A percentile compares a stretch with the other conserved stretches of the same genome.
phyloP scores from a whole-genome alignment of 2,797 vertebrate species.

The Limnodromus scolopaceus region DNA sequence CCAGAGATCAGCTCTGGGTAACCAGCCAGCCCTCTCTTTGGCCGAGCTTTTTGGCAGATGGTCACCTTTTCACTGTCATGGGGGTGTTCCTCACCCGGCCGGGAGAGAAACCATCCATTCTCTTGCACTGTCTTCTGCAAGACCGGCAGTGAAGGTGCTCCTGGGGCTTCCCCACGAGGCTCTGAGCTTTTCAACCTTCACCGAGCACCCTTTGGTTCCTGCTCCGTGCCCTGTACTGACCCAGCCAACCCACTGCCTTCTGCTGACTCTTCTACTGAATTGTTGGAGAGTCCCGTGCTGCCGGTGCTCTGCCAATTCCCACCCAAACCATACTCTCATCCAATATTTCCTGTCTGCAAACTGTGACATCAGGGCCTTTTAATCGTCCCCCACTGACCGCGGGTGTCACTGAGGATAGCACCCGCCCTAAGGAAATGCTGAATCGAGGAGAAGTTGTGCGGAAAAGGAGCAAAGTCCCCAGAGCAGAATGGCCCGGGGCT shows the following conservation, averaged over 20 bases:
- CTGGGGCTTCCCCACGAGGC: constrained; percentile 34
- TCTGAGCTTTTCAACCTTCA: not conserved
- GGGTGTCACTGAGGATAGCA: not conserved
- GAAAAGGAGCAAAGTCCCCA: not conserved
- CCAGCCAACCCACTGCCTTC: not conserved
- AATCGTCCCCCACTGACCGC: not conserved
- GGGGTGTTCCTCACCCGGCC: constrained; percentile 52
- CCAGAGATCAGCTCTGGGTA: constrained; percentile 58
- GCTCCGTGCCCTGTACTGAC: not conserved
- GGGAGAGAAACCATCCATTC: constrained; percentile 57
- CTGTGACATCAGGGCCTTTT: not conserved
- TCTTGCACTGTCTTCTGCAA: constrained; percentile 51
- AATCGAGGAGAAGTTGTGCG: not conserved
- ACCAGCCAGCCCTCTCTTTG: constrained; percentile 53
- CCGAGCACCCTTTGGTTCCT: not conserved
- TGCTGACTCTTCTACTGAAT: not conserved
- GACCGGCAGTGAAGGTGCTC: constrained; percentile 50
- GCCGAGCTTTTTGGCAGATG: constrained; percentile 39
- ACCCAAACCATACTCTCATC: not conserved
- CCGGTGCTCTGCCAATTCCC: not conserved
- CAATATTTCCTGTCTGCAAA: not conserved
- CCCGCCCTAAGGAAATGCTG: not conserved
- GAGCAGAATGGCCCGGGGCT: not conserved
- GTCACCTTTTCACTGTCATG: constrained; percentile 50
- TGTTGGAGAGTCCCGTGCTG: not conserved